phyloP scores from a whole-genome alignment of 2,888 invertebrate species.

The Suillia variegata region DNA sequence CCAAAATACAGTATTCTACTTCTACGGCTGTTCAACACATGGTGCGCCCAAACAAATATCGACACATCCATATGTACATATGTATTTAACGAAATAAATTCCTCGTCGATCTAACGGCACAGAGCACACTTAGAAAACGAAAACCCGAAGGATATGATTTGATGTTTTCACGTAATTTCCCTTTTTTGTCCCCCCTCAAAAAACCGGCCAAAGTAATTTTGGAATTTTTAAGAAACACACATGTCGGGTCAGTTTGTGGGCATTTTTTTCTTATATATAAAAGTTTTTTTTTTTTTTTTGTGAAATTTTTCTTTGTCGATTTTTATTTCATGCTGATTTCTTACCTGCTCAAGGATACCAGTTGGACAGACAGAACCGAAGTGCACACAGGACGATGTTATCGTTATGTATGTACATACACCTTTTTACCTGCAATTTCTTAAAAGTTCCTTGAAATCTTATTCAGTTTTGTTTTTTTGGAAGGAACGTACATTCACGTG shows the following conservation, averaged over 20 bases:
- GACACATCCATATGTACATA: too few relatives aligned
- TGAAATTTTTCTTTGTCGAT: too few relatives aligned
- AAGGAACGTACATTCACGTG: too few relatives aligned
- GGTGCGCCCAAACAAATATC: constrained; percentile 1
- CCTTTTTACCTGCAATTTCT: constrained; percentile 6
- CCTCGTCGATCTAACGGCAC: constrained; percentile 7
- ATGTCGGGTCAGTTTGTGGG: constrained; percentile 17
- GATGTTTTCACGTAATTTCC: constrained; percentile 7
- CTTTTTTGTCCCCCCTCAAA: too few relatives aligned
- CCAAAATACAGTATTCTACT: too few relatives aligned
- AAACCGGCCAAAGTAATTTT: too few relatives aligned
- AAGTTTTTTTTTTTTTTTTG: too few relatives aligned
- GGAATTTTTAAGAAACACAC: too few relatives aligned
- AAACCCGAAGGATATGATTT: constrained; percentile 4
- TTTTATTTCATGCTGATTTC: too few relatives aligned
- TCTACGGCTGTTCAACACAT: constrained; percentile 4
- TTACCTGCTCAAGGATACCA: constrained; percentile 17
- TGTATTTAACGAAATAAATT: too few relatives aligned
- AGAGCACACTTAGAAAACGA: background rate
- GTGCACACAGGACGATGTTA: background rate
- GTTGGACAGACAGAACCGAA: background rate
- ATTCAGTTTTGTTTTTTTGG: constrained; percentile 17
- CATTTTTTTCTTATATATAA: too few relatives aligned
- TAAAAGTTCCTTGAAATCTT: constrained; percentile 9
- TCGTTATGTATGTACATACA: background rate